Evolutionary conservation across 1,140 invertebrate genomes (phyloP), one percentile per base, ranked within the genome.

Genomic region (Caenorhabditis briggsae): DNA sequence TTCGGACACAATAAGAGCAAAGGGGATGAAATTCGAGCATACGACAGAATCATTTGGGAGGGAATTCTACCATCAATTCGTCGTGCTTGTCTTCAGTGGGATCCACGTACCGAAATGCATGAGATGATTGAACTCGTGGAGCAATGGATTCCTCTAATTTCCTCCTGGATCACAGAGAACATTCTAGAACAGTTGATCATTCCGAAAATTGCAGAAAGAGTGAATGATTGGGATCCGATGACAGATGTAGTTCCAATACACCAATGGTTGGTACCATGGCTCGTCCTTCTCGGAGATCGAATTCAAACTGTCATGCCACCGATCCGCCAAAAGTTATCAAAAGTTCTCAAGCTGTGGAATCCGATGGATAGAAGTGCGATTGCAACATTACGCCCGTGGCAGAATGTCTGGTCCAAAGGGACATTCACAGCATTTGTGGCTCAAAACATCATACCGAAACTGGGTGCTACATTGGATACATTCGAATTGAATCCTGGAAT

Each of bases 231-330:
- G 98, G 96, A 99, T 94, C 97, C 98, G 0, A 93, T 97, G 0
- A 96, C 95, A 0, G 97, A 98, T 92, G 96, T 95, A 0, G 94
- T 97, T 83, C 97, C 97, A 1, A 96, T 99, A 88, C 97, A 99
- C 93, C 94, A 95, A 9, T 99, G 98, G 98, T 95, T 98, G 84
- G 95, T 98, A 93, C 98, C 98, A 0, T 99, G 97, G 97, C 94
- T 96, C 56, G 95, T 95, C 9, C 92, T 96, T 33, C 94, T 97
- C 92, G 94, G 95, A 2, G 93, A 94, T 88, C 94, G 94, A 65
- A 93, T 98, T 90, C 95, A 96, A 89, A 95, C 95, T 2, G 95
- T 98, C 9, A 98, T 97, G 93, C 96, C 96, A n/a, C 95, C 95
- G 41, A 96, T 99, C 86, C 94, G 97, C 74, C 95, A 96, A 25